Evolutionary conservation across 1,140 invertebrate genomes (phyloP).

Genomic region (Teleogryllus occipitalis): DNA sequence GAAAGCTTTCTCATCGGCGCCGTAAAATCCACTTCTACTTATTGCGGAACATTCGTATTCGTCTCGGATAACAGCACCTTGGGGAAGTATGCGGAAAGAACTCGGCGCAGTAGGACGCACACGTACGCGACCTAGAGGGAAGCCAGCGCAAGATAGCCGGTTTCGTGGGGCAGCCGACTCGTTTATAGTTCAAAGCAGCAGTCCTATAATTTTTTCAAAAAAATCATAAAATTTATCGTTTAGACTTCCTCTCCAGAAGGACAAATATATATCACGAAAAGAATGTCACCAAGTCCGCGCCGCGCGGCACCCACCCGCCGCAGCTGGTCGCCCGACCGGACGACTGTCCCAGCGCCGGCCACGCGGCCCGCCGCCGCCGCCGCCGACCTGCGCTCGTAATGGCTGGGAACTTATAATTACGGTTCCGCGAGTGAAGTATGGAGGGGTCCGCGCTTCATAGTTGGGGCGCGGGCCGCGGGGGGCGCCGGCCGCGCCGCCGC

Average conservation of each 20-base stretch:
- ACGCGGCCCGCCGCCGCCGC: too few relatives aligned
- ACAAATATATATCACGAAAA: background rate
- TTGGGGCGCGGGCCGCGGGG: background rate
- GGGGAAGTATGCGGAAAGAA: background rate
- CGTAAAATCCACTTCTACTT: background rate
- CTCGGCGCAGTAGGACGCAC: background rate
- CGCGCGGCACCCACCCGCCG: background rate
- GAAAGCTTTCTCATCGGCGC: background rate
- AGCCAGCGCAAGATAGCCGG: background rate
- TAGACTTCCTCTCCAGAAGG: background rate
- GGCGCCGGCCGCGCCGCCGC: too few relatives aligned
- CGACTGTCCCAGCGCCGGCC: too few relatives aligned
- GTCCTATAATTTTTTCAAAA: slow-evolving; percentile 2
- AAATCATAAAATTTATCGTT: background rate
- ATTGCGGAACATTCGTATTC: background rate
- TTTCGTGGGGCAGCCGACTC: background rate
- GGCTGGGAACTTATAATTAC: background rate
- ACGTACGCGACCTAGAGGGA: background rate
- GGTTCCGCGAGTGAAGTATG: background rate
- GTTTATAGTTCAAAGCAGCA: slow-evolving; percentile 1
- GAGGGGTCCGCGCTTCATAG: background rate
- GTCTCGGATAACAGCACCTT: background rate
- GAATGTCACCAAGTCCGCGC: background rate
- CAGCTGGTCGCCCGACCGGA: too few relatives aligned
- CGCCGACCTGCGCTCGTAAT: background rate